Evolutionary conservation across 2,797 vertebrate species (phyloP), one percentile per base, ranked within the genome.

Genomic region (Platalea minor): DNA sequence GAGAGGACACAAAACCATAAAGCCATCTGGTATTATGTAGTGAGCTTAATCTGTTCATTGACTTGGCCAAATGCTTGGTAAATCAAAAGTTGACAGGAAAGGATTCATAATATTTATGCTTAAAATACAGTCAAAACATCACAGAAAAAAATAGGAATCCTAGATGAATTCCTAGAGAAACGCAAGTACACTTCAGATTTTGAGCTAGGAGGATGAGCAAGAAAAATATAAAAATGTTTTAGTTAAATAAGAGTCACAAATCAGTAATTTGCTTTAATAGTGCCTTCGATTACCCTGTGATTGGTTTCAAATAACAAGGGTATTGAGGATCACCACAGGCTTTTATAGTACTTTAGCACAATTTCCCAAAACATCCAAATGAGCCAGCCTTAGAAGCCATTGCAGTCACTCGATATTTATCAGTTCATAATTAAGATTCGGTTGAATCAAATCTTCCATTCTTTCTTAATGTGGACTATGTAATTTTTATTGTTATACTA

Each of bases 21-120:
- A 91, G 88, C 93, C 88, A 95, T 97, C 95, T 97, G 91, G 85
- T 88, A 73, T 89, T 78, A 69, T 72, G 72, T 57, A 88, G 80
- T 59, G 88, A 92, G 70, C 74, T 95, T 95, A 89, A 93, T 89
- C 68, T 93, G 75, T 80, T 96, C 64, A 76, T 77, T 88, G 95
- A 91, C 84, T 91, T 89, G 65, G 89, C 90, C 92, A 97, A 96
- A 96, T 94, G 86, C 89, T 95, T 96, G 81, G 88, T 93, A 95
- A 96, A 95, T 96, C 57, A 75, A 67, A 89, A 80, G 67, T 64
- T 91, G 90, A 93, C 89, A 94, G 83, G 75, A 69, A 93, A 91
- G 18, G 51, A 74, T 94, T 96, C 35, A 77, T 80, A 95, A 93
- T 91, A 85, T 96, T 94, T 92, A 51, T 48, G 37, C 51, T 90